Percentiles rank a stretch among this genome's conserved stretches.
phyloP scores from a whole-genome alignment of 2,113 vertebrate genomes.

The Candoia aspera region DNA sequence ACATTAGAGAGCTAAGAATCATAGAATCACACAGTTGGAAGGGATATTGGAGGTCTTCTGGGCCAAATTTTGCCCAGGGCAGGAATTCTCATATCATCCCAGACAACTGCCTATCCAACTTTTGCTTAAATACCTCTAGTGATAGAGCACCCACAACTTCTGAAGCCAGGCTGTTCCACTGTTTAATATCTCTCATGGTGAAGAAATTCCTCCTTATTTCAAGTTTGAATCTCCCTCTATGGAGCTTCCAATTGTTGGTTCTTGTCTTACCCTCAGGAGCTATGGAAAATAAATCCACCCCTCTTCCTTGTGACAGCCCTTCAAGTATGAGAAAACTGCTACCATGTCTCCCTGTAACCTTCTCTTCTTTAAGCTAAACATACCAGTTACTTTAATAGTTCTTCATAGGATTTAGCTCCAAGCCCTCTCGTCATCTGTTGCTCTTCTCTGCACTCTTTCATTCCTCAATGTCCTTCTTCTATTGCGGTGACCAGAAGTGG shows the following conservation, averaged over 20 bases:
- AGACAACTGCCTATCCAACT: background rate
- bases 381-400: background rate
- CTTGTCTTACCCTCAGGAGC: background rate
- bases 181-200: background rate
- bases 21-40: no score
- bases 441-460: background rate
- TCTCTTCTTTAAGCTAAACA: background rate
- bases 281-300: background rate
- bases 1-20: no score
- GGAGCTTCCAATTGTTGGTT: background rate
- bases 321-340: background rate
- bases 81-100: no score
- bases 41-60: no score
- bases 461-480: background rate
- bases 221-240: background rate
- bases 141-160: background rate
- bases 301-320: background rate
- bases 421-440: background rate
- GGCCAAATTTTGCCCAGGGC: no score
- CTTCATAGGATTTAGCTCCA: background rate
- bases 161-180: background rate
- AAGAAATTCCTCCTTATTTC: background rate
- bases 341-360: background rate
- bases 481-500: background rate
- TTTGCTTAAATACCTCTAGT: background rate